phyloP scores from a whole-genome alignment of 37 sponge, comb jelly and placozoan genomes.

The Hexactinellida sp. region DNA sequence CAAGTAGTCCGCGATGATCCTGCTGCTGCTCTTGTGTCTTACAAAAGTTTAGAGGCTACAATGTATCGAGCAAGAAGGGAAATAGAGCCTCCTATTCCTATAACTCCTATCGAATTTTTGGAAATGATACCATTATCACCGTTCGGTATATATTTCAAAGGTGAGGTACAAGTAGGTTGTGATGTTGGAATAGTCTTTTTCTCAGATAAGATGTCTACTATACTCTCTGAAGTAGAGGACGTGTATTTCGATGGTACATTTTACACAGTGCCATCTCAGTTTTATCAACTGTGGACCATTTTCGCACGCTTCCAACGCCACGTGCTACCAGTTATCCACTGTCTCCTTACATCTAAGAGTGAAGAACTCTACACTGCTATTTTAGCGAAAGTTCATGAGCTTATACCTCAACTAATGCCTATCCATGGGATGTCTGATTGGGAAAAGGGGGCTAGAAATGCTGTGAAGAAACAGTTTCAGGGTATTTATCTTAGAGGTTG shows the following conservation, averaged over 20 bases:
- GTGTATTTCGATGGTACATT: constrained; percentile 17
- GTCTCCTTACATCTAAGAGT: background rate
- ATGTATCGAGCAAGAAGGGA: constrained; percentile 12
- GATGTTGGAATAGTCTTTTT: constrained; percentile 14
- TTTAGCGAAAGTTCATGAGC: constrained; percentile 16
- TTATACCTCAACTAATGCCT: constrained; percentile 7
- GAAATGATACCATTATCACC: background rate
- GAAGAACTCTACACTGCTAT: constrained; percentile 19
- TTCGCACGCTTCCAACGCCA: constrained; percentile 8
- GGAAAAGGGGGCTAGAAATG: constrained; percentile 5
- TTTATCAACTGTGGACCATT: no score
- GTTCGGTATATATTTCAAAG: background rate
- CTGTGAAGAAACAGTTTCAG: background rate
- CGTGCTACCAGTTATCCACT: constrained; percentile 15
- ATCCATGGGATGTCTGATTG: constrained; percentile 13
- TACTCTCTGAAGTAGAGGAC: constrained; percentile 15
- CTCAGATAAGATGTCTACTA: constrained; percentile 12
- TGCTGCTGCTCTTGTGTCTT: background rate
- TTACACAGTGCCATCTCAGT: no score
- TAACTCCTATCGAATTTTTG: background rate
- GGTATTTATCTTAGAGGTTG: constrained; percentile 1
- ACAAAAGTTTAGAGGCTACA: constrained; percentile 2
- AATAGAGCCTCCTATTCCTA: constrained; percentile 15
- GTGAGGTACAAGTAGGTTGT: constrained; percentile 4
- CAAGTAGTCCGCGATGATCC: constrained; percentile 16